A percentile compares a stretch with the other conserved stretches of the same genome.
These are phyloP conservation scores for Cercopithecus mona DNA, from an alignment of 2,113 vertebrate species.

Conservation along the genomic window DNA sequence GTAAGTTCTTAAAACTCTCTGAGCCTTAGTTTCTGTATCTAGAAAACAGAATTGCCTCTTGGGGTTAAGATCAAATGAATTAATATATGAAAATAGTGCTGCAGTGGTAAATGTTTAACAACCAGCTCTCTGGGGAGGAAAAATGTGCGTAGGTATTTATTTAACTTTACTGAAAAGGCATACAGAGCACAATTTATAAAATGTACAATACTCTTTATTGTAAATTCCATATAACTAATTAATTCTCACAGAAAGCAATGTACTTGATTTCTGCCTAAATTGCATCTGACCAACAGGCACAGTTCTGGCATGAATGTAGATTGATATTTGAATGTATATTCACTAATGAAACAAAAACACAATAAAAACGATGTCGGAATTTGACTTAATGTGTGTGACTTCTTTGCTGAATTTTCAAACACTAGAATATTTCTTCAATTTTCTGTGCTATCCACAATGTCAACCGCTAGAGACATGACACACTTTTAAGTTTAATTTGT, in stretches of 20 bases:
- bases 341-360: background rate
- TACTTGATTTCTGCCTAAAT: slow-evolving; percentile 1
- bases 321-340: background rate
- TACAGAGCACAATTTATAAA: background rate
- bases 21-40: background rate
- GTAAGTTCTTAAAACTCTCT: background rate
- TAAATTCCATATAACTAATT: background rate
- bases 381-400: background rate
- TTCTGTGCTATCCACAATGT: background rate
- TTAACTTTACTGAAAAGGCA: background rate
- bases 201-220: background rate
- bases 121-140: background rate
- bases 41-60: background rate
- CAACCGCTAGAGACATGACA: background rate
- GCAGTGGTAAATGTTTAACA: background rate
- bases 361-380: background rate
- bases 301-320: background rate
- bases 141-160: too few relatives aligned
- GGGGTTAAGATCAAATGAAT: background rate
- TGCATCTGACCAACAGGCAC: background rate
- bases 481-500: background rate
- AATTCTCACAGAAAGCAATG: background rate
- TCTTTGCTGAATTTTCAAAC: background rate
- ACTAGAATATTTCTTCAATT: background rate
- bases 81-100: background rate